A percentile compares a stretch with the other conserved stretches of the same genome.
phyloP scores from a whole-genome alignment of 2,113 vertebrate genomes.

The Columba janthina region DNA sequence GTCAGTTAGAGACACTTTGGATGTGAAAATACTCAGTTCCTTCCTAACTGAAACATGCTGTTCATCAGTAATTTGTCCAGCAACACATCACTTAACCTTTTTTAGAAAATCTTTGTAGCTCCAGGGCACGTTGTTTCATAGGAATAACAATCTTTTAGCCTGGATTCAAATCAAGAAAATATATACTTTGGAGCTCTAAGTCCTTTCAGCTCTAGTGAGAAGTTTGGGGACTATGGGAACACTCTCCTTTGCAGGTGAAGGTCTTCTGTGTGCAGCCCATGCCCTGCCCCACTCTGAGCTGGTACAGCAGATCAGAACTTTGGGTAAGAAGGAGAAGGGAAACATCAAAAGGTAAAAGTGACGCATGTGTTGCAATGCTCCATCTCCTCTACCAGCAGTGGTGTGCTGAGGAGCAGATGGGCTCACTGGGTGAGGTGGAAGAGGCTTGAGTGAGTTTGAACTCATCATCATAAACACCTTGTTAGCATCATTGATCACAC shows the following conservation, averaged over 20 bases:
- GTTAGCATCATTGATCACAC: background rate
- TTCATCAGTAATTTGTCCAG: background rate
- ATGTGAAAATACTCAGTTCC: background rate
- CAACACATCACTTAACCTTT: background rate
- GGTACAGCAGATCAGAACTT: background rate
- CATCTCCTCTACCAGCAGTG: background rate
- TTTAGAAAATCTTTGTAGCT: background rate
- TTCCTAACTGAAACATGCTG: background rate
- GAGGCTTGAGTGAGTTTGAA: background rate
- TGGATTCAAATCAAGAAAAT: constrained; percentile 36
- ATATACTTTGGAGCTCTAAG: background rate
- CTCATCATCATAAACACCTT: background rate
- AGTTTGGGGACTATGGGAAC: background rate
- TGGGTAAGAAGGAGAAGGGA: background rate
- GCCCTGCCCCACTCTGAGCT: background rate
- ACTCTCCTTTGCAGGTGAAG: background rate
- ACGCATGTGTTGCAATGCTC: fast-evolving
- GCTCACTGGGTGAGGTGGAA: background rate
- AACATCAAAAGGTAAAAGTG: background rate
- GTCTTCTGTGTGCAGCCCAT: background rate
- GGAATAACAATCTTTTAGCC: background rate
- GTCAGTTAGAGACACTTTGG: background rate
- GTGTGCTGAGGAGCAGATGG: background rate
- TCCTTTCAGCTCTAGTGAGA: background rate
- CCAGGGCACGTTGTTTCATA: background rate